These are phyloP conservation scores for Metellina segmentata DNA, from an alignment of 2,888 invertebrate genomes.

Conservation along the genomic window DNA sequence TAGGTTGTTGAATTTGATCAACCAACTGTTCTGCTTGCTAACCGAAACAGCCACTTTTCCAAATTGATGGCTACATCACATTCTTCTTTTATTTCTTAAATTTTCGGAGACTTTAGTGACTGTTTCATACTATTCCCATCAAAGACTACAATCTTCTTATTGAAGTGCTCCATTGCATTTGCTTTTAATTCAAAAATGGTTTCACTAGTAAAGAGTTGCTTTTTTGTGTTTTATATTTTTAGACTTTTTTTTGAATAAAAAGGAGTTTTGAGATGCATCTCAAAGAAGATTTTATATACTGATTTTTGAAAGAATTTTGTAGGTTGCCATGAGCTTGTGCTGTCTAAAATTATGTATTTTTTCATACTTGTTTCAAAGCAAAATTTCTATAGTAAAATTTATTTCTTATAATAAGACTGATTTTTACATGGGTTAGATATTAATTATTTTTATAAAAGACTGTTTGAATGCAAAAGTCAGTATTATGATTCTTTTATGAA, in stretches of 20 bases:
- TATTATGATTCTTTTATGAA: neutral
- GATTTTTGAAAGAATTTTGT: too few relatives aligned
- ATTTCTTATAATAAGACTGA: neutral
- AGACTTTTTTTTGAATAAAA: too few relatives aligned
- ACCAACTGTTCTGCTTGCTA: slow-evolving; percentile 81
- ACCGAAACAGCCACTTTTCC: slow-evolving; percentile 82
- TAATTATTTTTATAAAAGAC: neutral
- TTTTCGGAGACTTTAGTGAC: neutral
- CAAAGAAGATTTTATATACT: too few relatives aligned
- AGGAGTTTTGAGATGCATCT: too few relatives aligned
- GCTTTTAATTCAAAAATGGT: neutral
- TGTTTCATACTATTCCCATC: too few relatives aligned
- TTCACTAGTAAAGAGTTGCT: neutral
- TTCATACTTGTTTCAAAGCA: neutral
- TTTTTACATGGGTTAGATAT: neutral
- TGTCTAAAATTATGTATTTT: neutral
- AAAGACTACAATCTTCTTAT: neutral
- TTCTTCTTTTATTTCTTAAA: slow-evolving; percentile 26
- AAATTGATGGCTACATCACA: slow-evolving; percentile 80
- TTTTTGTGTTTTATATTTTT: too few relatives aligned
- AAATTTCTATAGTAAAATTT: neutral
- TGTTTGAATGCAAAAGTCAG: neutral
- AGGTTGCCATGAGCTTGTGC: too few relatives aligned
- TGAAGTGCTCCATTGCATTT: neutral
- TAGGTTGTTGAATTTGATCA: slow-evolving; percentile 82